A percentile compares a stretch with the other conserved stretches of the same genome.
Evolutionary conservation across 2,113 vertebrate species (phyloP).

Genomic region (Vulpes vulpes): DNA sequence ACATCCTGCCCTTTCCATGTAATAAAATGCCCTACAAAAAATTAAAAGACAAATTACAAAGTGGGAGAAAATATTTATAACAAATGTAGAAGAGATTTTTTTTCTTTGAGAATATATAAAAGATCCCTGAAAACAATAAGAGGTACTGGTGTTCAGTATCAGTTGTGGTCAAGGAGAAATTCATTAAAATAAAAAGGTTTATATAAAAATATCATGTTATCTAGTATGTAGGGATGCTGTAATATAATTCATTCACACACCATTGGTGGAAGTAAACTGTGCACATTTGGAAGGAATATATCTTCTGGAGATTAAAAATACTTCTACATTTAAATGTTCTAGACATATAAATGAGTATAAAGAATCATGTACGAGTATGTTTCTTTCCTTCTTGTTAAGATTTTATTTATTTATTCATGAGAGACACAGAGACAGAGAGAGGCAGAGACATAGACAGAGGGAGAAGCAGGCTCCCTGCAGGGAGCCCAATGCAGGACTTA

Average conservation of each 20-base stretch:
- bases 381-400: not conserved
- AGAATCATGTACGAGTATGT: not conserved
- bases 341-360: not conserved
- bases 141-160: not conserved
- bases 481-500: no score
- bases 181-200: not conserved
- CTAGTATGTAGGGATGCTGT: not conserved
- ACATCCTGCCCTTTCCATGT: not conserved
- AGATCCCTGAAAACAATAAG: not conserved
- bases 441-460: no score
- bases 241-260: not conserved
- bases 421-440: no score
- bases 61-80: not conserved
- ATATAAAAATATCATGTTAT: not conserved
- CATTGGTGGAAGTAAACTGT: not conserved
- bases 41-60: not conserved
- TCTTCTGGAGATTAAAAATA: not conserved
- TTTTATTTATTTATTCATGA: no score
- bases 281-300: not conserved
- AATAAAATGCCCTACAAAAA: not conserved
- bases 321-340: slow-evolving; percentile 4
- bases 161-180: not conserved
- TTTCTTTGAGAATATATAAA: not conserved
- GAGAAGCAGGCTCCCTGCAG: no score
- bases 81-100: not conserved